Evolutionary conservation across 2,888 invertebrate species (phyloP).

Genomic region (Ecdyonurus torrentis): DNA sequence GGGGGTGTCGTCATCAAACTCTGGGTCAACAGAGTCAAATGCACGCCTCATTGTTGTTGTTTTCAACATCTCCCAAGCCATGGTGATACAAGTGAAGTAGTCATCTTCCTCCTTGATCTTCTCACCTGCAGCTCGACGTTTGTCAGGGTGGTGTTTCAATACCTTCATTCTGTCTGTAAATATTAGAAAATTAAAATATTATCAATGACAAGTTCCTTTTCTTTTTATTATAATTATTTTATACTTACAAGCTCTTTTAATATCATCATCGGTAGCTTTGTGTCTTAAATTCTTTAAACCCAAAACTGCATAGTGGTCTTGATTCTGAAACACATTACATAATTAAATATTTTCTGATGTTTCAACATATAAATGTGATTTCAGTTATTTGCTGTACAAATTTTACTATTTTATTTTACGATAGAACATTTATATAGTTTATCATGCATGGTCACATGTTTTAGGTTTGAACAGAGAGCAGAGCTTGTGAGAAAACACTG

Average conservation of each 20-base stretch:
- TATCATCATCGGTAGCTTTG: slow-evolving; percentile 80
- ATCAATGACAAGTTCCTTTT: no score
- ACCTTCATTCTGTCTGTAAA: slow-evolving; percentile 56
- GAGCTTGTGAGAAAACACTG: no score
- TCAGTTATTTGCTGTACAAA: no score
- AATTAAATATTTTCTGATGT: no score
- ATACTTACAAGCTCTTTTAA: slow-evolving; percentile 77
- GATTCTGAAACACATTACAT: slow-evolving; percentile 40
- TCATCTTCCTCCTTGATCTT: slow-evolving; percentile 70
- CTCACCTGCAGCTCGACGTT: slow-evolving; percentile 80
- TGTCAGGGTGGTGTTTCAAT: slow-evolving; percentile 94
- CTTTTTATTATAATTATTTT: no score
- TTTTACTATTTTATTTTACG: no score
- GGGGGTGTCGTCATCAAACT: slow-evolving; percentile 80
- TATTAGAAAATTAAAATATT: neutral
- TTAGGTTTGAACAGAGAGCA: no score
- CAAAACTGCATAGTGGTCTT: slow-evolving; percentile 93
- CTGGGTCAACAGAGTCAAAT: slow-evolving; percentile 93
- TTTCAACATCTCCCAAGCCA: slow-evolving; percentile 85
- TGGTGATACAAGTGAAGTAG: slow-evolving; percentile 96
- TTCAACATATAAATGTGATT: no score
- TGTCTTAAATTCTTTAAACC: slow-evolving; percentile 71
- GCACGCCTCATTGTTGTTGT: slow-evolving; percentile 65
- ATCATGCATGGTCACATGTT: no score
- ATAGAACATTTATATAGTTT: no score